Evolutionary conservation across 2,797 vertebrate species (phyloP), one percentile per base, ranked within the genome.

Genomic region (Lacerta bilineata): DNA sequence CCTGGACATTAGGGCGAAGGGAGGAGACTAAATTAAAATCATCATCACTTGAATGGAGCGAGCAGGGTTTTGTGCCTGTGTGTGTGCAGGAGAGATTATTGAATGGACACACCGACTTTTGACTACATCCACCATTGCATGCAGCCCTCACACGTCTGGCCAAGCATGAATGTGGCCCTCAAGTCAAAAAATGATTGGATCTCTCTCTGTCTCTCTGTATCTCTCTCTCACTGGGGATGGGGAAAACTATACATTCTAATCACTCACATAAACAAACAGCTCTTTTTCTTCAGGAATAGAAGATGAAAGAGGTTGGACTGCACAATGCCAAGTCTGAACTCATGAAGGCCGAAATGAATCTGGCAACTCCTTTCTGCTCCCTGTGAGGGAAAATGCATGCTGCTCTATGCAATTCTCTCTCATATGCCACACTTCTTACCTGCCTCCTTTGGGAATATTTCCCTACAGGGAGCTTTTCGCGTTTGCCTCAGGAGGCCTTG

Each of bases 291-390:
- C 61, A 41, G 3, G 18, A 72, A 27, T 18, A 64, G 82, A 41
- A 59, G 20, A 84, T 66, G 89, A 79, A 50, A 64, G 29, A 85
- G 43, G 39, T 11, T 89, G 20, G 83, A 79, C 10, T 46, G 71
- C 39, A 69, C 76, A 85, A 85, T 93, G 61, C 10, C 82, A 39
- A 11, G 39, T 79, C 39, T 61, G 39, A 78, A 83, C 71, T 78
- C 23, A 43, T 43, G 36, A 77, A 50, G 33, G 84, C 5, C 76
- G 43, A 83, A 81, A 83, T 83, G 88, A 72, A 93, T 92, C 68
- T 29, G 61, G 33, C 41, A 79, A 59, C 0, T 78, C 71, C 74
- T 50, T 85, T 78, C 43, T 39, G 43, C 13, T 75, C 50, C 76
- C 1, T 0, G 71, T 78, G 46, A 69, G 1, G 1, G 11, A 1